Evolutionary conservation across 2,797 vertebrate species (phyloP).

Genomic region (Dicrostonyx torquatus): DNA sequence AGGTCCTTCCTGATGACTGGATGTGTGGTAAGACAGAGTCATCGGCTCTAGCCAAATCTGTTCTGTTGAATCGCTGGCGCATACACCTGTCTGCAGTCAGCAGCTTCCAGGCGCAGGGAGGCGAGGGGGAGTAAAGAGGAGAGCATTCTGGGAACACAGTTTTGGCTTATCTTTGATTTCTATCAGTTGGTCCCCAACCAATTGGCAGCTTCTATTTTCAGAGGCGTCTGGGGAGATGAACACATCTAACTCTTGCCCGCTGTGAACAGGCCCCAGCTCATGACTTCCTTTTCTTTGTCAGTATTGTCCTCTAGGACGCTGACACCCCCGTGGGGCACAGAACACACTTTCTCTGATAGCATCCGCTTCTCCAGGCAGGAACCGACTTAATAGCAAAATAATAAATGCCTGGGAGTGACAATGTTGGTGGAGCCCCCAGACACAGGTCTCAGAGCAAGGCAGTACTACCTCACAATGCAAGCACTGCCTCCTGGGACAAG

Average conservation of each 20-base stretch:
- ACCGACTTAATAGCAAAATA: slow-evolving; percentile 26
- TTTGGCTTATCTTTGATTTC: neutral
- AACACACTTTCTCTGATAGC: slow-evolving; percentile 41
- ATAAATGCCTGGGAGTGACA: neutral
- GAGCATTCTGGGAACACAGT: neutral
- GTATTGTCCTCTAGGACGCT: neutral
- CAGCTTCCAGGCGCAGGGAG: neutral
- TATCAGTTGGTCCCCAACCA: neutral
- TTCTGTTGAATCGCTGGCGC: neutral
- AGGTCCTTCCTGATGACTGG: neutral
- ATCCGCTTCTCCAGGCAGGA: slow-evolving; percentile 17
- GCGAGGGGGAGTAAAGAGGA: neutral
- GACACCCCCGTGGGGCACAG: slow-evolving; percentile 15
- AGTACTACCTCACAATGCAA: neutral
- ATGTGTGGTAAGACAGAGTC: neutral
- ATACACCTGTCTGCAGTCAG: neutral
- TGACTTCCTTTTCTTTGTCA: slow-evolving; percentile 16
- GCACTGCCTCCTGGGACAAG: neutral
- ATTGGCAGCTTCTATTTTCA: slow-evolving; percentile 61
- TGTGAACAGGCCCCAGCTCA: neutral
- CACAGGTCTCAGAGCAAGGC: neutral
- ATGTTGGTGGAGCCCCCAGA: neutral
- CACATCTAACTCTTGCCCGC: slow-evolving; percentile 12
- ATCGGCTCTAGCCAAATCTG: neutral
- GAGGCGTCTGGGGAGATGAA: slow-evolving; percentile 27